phyloP scores from a whole-genome alignment of 1,140 invertebrate species.

The Nomia melanderi region DNA sequence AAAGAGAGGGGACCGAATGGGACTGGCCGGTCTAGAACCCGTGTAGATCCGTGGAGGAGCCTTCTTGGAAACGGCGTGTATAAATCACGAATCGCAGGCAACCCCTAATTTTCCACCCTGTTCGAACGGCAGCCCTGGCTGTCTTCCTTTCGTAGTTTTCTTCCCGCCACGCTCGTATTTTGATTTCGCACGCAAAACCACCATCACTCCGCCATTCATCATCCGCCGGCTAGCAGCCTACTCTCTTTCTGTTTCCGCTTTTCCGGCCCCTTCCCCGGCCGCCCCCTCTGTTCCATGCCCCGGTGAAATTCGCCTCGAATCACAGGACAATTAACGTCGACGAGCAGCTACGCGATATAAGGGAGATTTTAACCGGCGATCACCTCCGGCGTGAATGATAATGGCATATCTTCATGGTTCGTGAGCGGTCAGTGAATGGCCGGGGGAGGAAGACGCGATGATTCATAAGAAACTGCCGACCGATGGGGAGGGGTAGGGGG shows the following conservation, averaged over 20 bases:
- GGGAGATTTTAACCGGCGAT: constrained; percentile 21
- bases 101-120: constrained; percentile 68
- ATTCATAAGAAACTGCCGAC: constrained; percentile 7
- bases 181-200: constrained; percentile 77
- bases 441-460: neutral
- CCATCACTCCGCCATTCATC: constrained; percentile 79
- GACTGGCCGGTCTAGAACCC: too few species aligned
- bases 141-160: constrained; percentile 59
- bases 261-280: neutral
- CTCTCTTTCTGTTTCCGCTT: constrained; percentile 49
- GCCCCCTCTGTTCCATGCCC: neutral
- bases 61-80: constrained; percentile 61
- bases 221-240: constrained; percentile 64
- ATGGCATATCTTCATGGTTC: constrained; percentile 37
- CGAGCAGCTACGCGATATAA: constrained; percentile 23
- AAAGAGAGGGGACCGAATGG: neutral
- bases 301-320: constrained; percentile 38
- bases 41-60: constrained; percentile 6
- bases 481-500: too few species aligned
- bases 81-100: constrained; percentile 71
- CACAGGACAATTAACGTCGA: constrained; percentile 47
- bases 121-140: constrained; percentile 42
- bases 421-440: constrained; percentile 4
- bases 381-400: constrained; percentile 18
- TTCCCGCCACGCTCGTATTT: constrained; percentile 59